Conservation (phyloP, 2,888 invertebrate genomes). For the Coecobrya sp. region DNA sequence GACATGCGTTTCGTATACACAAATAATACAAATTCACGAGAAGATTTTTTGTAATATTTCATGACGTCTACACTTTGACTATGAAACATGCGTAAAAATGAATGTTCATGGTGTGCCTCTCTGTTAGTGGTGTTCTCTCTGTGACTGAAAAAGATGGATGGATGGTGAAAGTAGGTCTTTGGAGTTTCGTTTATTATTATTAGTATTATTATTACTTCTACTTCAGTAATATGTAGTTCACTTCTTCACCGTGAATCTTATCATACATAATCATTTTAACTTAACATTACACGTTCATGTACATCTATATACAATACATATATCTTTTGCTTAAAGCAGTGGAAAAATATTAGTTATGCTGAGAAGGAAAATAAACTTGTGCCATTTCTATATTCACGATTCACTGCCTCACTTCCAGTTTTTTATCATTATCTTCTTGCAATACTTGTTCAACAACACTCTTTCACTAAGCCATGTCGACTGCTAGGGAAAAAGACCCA, state of each 20-base stretch:
- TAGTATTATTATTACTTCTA: constrained; percentile 10
- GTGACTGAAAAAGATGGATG: constrained; percentile 2
- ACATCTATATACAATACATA: too few relatives aligned
- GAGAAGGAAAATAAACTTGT: neutral
- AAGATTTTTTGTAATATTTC: neutral
- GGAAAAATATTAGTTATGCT: neutral
- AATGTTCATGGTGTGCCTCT: neutral
- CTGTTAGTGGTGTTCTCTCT: neutral
- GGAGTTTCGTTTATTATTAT: constrained; percentile 32
- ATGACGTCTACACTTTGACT: neutral
- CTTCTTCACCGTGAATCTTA: neutral
- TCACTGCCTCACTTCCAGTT: neutral
- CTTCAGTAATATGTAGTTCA: neutral
- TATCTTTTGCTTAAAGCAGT: too few relatives aligned
- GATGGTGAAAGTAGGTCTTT: constrained; percentile 62
- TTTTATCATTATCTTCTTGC: neutral
- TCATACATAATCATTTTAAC: too few relatives aligned
- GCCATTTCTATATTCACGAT: too few relatives aligned
- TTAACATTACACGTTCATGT: too few relatives aligned
- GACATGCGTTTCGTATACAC: too few relatives aligned
- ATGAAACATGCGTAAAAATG: neutral
- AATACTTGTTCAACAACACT: neutral
- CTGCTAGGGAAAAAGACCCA: neutral
- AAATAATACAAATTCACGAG: too few relatives aligned
- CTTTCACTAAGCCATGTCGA: constrained; percentile 14